These are phyloP conservation scores for Spizella passerina DNA, from an alignment of 2,797 vertebrate genomes.

Conservation along the genomic window DNA sequence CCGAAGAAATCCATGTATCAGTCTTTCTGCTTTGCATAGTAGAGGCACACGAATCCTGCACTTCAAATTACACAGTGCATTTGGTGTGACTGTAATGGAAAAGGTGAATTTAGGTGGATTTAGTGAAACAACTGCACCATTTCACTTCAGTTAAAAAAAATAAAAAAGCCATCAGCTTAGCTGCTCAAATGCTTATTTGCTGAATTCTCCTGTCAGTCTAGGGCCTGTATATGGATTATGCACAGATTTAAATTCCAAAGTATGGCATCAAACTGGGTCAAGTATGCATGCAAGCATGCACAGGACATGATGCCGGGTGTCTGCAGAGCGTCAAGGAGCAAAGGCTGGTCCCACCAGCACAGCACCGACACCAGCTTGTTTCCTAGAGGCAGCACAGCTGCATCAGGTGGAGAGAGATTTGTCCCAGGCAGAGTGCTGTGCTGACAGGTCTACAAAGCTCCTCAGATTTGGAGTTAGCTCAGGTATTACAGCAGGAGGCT, in stretches of 20 bases:
- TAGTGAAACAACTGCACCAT: background rate
- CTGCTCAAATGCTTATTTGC: background rate
- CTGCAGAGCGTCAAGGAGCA: background rate
- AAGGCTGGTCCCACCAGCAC: background rate
- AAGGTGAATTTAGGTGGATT: background rate
- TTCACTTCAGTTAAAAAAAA: background rate
- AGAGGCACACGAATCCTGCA: background rate
- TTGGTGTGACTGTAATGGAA: background rate
- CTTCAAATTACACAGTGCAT: background rate
- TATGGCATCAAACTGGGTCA: background rate
- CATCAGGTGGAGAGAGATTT: background rate
- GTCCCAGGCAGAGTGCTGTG: background rate
- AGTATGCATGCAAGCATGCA: background rate
- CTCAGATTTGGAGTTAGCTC: background rate
- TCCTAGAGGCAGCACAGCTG: background rate
- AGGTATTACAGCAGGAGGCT: background rate
- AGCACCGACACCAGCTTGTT: background rate
- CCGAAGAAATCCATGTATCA: background rate
- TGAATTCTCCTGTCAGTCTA: background rate
- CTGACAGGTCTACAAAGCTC: background rate
- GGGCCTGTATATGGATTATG: background rate
- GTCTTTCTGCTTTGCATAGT: background rate
- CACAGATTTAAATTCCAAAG: background rate
- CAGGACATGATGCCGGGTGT: background rate
- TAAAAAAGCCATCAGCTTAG: accelerated